phyloP scores from a whole-genome alignment of 2,888 invertebrate genomes.

The Drosophila villosipedis region DNA sequence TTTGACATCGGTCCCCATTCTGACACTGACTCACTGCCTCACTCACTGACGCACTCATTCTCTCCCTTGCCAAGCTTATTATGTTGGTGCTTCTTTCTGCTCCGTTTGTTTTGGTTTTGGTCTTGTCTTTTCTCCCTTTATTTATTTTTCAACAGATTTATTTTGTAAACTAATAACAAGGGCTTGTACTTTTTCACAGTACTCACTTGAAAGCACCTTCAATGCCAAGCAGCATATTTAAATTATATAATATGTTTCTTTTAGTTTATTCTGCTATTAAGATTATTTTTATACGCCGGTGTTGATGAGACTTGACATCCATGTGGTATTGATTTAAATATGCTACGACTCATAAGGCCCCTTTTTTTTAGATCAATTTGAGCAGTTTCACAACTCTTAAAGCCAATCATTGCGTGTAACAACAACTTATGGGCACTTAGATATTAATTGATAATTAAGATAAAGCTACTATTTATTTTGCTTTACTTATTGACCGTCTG shows the following conservation, averaged over 20 bases:
- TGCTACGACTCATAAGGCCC: not conserved
- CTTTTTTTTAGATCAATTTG: not conserved
- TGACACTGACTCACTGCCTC: not conserved
- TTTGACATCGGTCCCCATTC: constrained; percentile 42
- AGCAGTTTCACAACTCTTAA: not conserved
- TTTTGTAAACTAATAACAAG: constrained; percentile 65
- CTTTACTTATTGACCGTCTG: not conserved
- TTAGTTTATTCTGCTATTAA: not conserved
- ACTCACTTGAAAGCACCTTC: constrained; percentile 16
- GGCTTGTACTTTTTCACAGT: constrained; percentile 21
- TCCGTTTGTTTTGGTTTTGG: constrained; percentile 13
- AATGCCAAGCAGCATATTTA: not conserved
- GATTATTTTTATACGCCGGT: not conserved
- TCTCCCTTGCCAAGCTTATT: constrained; percentile 17
- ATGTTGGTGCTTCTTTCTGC: constrained; percentile 4
- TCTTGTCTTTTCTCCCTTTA: constrained; percentile 20
- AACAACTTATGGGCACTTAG: not conserved
- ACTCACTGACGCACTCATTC: not conserved
- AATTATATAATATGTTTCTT: constrained; percentile 4
- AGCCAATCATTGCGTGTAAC: not conserved
- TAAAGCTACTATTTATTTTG: not conserved
- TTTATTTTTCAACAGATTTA: constrained; percentile 52
- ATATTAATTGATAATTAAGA: constrained; percentile 1
- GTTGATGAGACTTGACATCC: not conserved
- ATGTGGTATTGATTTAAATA: not conserved